A percentile compares a stretch with the other conserved stretches of the same genome.
Evolutionary conservation across 2,888 invertebrate genomes (phyloP).

Genomic region (Tortrix viridana): DNA sequence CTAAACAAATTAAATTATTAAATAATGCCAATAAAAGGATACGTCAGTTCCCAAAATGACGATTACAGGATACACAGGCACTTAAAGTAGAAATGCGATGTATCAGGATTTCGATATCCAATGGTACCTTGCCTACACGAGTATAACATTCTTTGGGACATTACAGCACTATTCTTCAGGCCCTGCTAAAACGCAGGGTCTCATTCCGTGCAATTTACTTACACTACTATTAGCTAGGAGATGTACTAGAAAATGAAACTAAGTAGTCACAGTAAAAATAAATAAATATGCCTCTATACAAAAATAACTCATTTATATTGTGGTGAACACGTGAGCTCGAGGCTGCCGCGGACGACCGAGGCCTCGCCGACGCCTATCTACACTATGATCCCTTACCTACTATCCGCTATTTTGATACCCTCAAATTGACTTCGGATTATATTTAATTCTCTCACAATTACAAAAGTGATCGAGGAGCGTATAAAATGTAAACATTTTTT

Average conservation of each 20-base stretch:
- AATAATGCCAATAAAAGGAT: constrained; percentile 40
- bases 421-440: constrained; percentile 68
- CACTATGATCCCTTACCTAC: constrained; percentile 40
- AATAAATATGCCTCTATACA: constrained; percentile 83
- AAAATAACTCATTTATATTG: constrained; percentile 77
- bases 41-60: constrained; percentile 58
- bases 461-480: constrained; percentile 78
- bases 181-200: constrained; percentile 81
- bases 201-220: constrained; percentile 74
- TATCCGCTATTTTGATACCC: constrained; percentile 53
- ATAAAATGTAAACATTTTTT: constrained; percentile 70
- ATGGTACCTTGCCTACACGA: constrained; percentile 62
- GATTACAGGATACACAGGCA: constrained; percentile 42
- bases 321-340: constrained; percentile 77
- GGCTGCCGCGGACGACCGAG: constrained; percentile 38
- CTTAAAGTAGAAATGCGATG: constrained; percentile 45
- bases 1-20: constrained; percentile 47
- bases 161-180: constrained; percentile 74
- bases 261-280: constrained; percentile 72
- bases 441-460: constrained; percentile 71
- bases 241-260: constrained; percentile 69
- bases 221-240: constrained; percentile 75
- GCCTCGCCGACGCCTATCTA: constrained; percentile 45
- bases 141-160: constrained; percentile 81
- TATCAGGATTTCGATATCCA: constrained; percentile 26